Evolutionary conservation across 2,888 invertebrate species (phyloP).

Genomic region (Sceliomorpha sp.): DNA sequence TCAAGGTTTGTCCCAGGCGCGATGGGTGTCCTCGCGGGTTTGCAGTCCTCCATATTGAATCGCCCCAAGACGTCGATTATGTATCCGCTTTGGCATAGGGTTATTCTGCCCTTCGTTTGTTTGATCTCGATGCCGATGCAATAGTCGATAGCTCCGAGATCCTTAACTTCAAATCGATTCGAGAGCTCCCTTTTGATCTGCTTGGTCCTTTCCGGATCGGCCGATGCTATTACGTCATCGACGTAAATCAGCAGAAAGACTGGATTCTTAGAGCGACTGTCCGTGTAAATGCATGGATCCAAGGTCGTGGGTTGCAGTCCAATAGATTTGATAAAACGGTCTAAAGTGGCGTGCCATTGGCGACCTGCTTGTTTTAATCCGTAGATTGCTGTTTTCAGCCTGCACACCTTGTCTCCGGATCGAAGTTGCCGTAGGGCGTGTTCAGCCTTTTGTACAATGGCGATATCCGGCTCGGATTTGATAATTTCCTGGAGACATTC

Average conservation of each 20-base stretch:
- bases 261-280: not conserved
- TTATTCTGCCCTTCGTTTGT: slow-evolving; percentile 15
- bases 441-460: slow-evolving; percentile 15
- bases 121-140: slow-evolving; percentile 61
- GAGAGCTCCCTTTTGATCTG: slow-evolving; percentile 40
- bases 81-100: slow-evolving; percentile 56
- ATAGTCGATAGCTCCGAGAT: slow-evolving; percentile 52
- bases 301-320: slow-evolving; percentile 5
- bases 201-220: slow-evolving; percentile 32
- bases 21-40: slow-evolving; percentile 60
- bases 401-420: slow-evolving; percentile 37
- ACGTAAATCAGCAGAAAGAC: slow-evolving; percentile 12
- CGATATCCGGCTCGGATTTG: not conserved
- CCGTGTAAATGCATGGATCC: slow-evolving; percentile 12
- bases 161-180: slow-evolving; percentile 53
- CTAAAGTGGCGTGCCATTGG: slow-evolving; percentile 15
- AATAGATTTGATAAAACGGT: not conserved
- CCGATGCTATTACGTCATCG: slow-evolving; percentile 40
- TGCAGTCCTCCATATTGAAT: slow-evolving; percentile 63
- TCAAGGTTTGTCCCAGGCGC: slow-evolving; percentile 30
- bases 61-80: slow-evolving; percentile 57
- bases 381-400: slow-evolving; percentile 17
- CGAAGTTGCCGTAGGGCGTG: slow-evolving; percentile 7
- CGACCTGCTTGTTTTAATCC: slow-evolving; percentile 31
- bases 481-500: slow-evolving; percentile 20